Conservation (phyloP, 2,797 vertebrate genomes). For the Ispidina picta region DNA sequence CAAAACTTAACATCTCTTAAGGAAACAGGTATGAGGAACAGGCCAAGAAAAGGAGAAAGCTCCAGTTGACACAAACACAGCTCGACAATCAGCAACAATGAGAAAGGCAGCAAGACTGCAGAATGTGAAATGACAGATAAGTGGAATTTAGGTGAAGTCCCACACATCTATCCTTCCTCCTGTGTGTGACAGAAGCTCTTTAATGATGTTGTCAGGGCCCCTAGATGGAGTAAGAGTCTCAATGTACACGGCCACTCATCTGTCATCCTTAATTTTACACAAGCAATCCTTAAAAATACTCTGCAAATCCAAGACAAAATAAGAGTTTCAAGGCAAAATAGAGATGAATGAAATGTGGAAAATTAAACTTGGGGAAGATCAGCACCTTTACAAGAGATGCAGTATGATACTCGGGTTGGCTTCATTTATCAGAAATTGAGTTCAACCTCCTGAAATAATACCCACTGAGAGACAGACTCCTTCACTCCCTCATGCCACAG, state of each 20-base stretch:
- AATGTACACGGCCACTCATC: not conserved
- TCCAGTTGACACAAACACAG: not conserved
- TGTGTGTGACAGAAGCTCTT: not conserved
- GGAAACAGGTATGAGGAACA: not conserved
- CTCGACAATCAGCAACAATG: not conserved
- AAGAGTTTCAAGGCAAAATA: conserved; percentile 36
- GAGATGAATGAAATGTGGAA: conserved; percentile 5
- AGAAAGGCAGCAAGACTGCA: not conserved
- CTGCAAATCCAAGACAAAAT: conserved; percentile 28
- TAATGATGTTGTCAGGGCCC: conserved; percentile 17
- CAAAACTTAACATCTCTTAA: not conserved
- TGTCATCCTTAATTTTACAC: conserved; percentile 35
- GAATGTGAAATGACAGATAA: conserved; percentile 14
- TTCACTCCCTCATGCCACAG: not conserved
- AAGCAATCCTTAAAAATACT: not conserved
- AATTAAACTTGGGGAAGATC: conserved; percentile 24
- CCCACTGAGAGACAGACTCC: not conserved
- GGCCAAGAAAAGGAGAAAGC: not conserved
- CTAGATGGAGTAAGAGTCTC: conserved; percentile 50
- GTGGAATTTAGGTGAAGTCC: conserved; percentile 21
- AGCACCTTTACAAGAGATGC: conserved; percentile 27
- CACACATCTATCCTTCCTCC: not conserved
- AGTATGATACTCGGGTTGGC: not conserved
- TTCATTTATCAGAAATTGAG: conserved; percentile 39
- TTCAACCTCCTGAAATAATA: conserved; percentile 2